These are phyloP conservation scores for Drosophila hamatofila DNA, from an alignment of 2,888 invertebrate species.

Conservation along the genomic window DNA sequence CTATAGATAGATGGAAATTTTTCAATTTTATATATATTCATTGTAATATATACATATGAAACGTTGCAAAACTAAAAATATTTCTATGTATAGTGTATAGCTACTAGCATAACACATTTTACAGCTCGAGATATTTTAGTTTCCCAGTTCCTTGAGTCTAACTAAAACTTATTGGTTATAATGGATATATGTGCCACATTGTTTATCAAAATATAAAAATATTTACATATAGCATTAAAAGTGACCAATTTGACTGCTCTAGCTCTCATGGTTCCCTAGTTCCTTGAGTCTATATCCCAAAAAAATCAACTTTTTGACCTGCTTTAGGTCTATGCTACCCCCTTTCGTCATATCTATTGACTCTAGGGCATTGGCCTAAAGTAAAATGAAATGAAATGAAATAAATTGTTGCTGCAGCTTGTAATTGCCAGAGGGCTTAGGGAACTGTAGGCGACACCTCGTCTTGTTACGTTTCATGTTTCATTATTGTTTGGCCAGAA, in stretches of 20 bases:
- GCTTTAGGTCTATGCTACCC: neutral
- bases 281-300: neutral
- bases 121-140: too few species aligned
- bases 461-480: slow-evolving; percentile 37
- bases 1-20: too few species aligned
- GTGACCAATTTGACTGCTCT: neutral
- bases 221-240: neutral
- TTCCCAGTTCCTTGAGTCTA: too few species aligned
- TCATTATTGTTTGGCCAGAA: slow-evolving; percentile 28
- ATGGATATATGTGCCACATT: neutral
- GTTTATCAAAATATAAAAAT: neutral
- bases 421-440: slow-evolving; percentile 49
- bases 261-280: neutral
- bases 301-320: neutral
- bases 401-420: slow-evolving; percentile 35
- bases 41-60: too few species aligned
- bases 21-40: too few species aligned
- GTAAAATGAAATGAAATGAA: slow-evolving; percentile 41
- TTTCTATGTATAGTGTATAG: too few species aligned
- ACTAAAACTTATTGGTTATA: neutral
- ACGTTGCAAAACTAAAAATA: too few species aligned
- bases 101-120: too few species aligned
- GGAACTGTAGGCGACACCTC: slow-evolving; percentile 52
- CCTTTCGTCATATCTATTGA: fast-evolving
- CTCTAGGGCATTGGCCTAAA: slow-evolving; percentile 28